Base-by-base conservation (phyloP, 1,140 invertebrate genomes). In the Drosophila serrata region DNA sequence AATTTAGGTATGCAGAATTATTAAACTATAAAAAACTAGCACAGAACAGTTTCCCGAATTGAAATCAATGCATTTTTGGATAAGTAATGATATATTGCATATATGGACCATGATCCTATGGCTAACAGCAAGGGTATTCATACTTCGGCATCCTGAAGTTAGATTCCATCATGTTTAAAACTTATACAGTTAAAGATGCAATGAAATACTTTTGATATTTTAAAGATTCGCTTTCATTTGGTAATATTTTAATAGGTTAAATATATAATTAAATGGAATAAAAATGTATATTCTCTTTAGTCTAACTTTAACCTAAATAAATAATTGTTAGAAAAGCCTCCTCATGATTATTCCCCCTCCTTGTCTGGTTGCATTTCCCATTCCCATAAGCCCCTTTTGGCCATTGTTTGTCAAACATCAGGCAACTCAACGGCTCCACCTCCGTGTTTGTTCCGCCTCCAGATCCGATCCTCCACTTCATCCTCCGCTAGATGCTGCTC, bases 401-500 rank as follows among this genome's bases (percentile, higher is more conserved):
- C 42, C 77, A 73, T 78, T 85, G 82, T 85, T 85, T 86, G 78
- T 65, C 82, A 86, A 86, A 79, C 82, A 85, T 82, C 69, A 79
- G 81, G 69, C 79, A 62, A 49, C 82, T 85, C 49, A 53, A 8
- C 12, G 49, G 31, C 60, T 57, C 48, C 79, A 51, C 49, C 62
- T 60, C 53, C 42, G 51, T 63, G 56, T 29, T 58, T 58, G 33
- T 58, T 53, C 42, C 62, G 40, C 49, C 72, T 74, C 43, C 70
- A 72, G 61, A 53, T 74, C 33, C 39, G 63, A 60, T 57, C 42
- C 56, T 58, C 48, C 43, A 33, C 27, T 59, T 56, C 29, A 59
- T 39, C 45, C 35, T 45, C 27, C 37, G 29, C 51, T 19, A 40
- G 27, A 39, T 31, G 31, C 53, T 60, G 29, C 33, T 40, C 31